These are phyloP conservation scores for Sebastes matsubarae DNA, from an alignment of 2,797 vertebrate species.

Conservation along the genomic window DNA sequence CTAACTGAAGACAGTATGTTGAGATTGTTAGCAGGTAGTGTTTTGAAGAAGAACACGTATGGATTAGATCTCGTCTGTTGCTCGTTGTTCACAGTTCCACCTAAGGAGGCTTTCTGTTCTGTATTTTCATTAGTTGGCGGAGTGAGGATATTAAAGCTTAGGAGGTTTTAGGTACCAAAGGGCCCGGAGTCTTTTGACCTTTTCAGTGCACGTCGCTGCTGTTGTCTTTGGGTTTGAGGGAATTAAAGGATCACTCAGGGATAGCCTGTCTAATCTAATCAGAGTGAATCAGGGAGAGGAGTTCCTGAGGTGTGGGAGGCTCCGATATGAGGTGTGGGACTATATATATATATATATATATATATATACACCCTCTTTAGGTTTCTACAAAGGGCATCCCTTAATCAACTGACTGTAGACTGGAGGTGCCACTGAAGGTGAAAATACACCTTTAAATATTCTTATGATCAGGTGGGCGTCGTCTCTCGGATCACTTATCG, in stretches of 20 bases:
- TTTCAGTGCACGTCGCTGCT: conserved; percentile 42
- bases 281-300: conserved; percentile 36
- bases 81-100: conserved; percentile 9
- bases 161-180: conserved; percentile 56
- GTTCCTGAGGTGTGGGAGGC: conserved; percentile 35
- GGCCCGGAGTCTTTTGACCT: conserved; percentile 65
- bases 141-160: conserved; percentile 57
- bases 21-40: not conserved
- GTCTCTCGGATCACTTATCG: not conserved
- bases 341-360: no score
- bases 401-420: conserved; percentile 55
- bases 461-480: not conserved
- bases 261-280: conserved; percentile 65
- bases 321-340: conserved; percentile 61
- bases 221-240: conserved; percentile 61
- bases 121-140: conserved; percentile 53
- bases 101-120: conserved; percentile 6
- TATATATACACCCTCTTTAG: conserved; percentile 5
- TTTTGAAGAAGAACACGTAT: not conserved
- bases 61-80: not conserved
- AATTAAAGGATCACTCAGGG: conserved; percentile 67
- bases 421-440: not conserved
- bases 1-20: conserved; percentile 7
- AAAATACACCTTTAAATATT: conserved; percentile 33
- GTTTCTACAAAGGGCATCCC: conserved; percentile 62